Evolutionary conservation across 2,888 invertebrate genomes (phyloP), one percentile per base, ranked within the genome.

Genomic region (Carabus problematicus): DNA sequence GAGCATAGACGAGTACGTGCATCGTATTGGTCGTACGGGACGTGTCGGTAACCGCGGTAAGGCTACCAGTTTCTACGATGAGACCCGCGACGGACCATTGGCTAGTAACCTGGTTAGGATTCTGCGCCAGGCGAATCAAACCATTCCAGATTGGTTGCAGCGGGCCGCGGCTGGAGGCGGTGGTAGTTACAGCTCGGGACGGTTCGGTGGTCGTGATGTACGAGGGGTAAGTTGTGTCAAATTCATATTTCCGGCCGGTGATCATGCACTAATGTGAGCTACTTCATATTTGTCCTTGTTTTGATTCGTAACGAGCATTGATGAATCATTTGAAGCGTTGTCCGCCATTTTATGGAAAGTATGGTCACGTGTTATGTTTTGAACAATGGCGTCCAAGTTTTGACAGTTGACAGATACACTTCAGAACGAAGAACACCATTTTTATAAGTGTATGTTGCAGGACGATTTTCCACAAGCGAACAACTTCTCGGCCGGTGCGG

Each of bases 11-110:
- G 97, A 97, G 75, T 98, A 97, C 75, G 96, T 97, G 0, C 98
- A 98, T 81, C 86, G 97, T 69, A 95, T 98, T 74, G 98, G 98
- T 0, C 87, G 98, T 73, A 98, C 98, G 4, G 98, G 97, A 0
- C 88, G 98, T 72, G 94, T 98, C 0, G 97, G 97, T 9, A 94
- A 94, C 77, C 85, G 89, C 42, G 98, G 98, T 1, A 91, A 87
- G 72, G 92, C 97, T 0, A 90, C 95, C 0, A 94, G 95, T 0
- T 93, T 97, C 81, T 96, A 86, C 78, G 92, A 95, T 71, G 72
- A 76, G 0, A 78, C 76, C 80, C 0, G 84, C 79, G 94, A 96
- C 77, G 71, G 78, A 0, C 82, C 82, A 0, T 74, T 96, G 0
- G 87, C 88, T 0, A 81, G 82, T 0, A 88, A 88, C 72, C 83